Conservation (phyloP, 2,797 vertebrate genomes). For the Molossus alvarezi region DNA sequence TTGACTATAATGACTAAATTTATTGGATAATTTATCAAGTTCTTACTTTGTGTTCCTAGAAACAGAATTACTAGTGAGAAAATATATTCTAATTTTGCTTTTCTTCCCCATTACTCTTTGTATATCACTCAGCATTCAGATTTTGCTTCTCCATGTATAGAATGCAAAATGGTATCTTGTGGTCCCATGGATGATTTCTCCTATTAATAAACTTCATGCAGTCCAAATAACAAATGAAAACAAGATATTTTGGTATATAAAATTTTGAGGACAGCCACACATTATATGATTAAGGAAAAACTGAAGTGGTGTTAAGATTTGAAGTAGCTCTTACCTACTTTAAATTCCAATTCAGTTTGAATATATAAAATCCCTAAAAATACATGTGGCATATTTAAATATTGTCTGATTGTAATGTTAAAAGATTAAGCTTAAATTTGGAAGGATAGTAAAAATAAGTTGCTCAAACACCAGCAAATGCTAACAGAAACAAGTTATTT, state of each 20-base stretch:
- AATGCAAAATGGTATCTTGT: background rate
- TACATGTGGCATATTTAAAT: slow-evolving; percentile 61
- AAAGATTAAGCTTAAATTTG: slow-evolving; percentile 87
- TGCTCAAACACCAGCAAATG: slow-evolving; percentile 84
- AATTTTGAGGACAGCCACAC: background rate
- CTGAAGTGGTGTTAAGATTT: background rate
- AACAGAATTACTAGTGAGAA: slow-evolving; percentile 38
- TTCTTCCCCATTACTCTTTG: background rate
- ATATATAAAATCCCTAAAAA: slow-evolving; percentile 81
- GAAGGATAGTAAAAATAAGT: slow-evolving; percentile 83
- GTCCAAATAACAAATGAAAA: slow-evolving; percentile 51
- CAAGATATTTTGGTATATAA: background rate
- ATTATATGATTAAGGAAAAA: slow-evolving; percentile 37
- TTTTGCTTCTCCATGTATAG: background rate
- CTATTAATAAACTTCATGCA: background rate
- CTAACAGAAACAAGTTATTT: slow-evolving; percentile 87
- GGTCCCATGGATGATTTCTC: background rate
- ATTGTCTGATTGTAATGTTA: slow-evolving; percentile 86
- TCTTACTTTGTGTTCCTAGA: slow-evolving; percentile 46
- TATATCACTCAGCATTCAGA: background rate
- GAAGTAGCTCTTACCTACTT: background rate
- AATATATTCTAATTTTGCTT: slow-evolving; percentile 36
- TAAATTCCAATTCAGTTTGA: slow-evolving; percentile 79
- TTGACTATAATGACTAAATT: slow-evolving; percentile 51
- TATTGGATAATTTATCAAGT: slow-evolving; percentile 68